phyloP scores from a whole-genome alignment of 2,797 vertebrate genomes.

The Sebastes steindachneri region DNA sequence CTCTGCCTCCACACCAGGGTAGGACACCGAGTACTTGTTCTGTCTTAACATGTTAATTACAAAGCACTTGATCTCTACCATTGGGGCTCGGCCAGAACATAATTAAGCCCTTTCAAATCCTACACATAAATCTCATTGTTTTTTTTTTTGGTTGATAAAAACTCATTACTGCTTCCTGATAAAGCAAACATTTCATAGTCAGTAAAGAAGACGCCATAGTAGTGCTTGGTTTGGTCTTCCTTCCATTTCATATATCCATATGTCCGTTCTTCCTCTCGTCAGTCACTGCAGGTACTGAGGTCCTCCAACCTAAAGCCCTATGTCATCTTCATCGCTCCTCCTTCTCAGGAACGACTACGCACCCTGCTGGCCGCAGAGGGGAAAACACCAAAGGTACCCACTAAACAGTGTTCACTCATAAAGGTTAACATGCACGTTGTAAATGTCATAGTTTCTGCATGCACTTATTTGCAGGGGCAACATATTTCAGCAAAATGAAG shows the following conservation, averaged over 20 bases:
- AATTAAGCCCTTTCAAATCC: slow-evolving; percentile 2
- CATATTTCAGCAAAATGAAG: not conserved
- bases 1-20: slow-evolving; percentile 94
- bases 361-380: slow-evolving; percentile 92
- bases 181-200: not conserved
- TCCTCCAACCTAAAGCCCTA: slow-evolving; percentile 97
- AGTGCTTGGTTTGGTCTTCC: not conserved
- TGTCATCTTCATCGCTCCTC: slow-evolving; percentile 95
- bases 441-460: not conserved
- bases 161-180: not conserved
- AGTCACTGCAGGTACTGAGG: slow-evolving; percentile 92
- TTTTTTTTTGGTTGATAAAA: not conserved
- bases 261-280: slow-evolving; percentile 17
- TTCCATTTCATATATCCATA: not conserved
- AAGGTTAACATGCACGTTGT: not conserved
- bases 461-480: not conserved
- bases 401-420: not conserved
- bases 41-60: slow-evolving; percentile 12
- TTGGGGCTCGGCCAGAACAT: not conserved
- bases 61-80: not conserved
- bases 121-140: not conserved
- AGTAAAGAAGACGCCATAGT: not conserved
- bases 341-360: slow-evolving; percentile 94
- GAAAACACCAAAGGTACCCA: slow-evolving; percentile 91
- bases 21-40: slow-evolving; percentile 9